Evolutionary conservation across 2,113 vertebrate species (phyloP).

Genomic region (Suricata suricatta): DNA sequence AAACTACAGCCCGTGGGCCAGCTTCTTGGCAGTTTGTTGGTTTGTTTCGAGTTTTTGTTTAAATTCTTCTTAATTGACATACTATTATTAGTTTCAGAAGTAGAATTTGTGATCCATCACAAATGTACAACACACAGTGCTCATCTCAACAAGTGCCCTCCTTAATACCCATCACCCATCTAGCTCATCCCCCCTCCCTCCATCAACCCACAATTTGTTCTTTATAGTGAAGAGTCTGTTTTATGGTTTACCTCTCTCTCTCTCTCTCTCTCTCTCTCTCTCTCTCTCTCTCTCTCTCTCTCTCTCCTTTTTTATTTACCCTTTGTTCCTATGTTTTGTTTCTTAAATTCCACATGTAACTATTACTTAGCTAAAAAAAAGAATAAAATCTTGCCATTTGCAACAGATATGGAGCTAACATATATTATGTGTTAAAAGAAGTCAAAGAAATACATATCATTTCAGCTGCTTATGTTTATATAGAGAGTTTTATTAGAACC

Average conservation of each 20-base stretch:
- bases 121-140: neutral
- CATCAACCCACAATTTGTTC: neutral
- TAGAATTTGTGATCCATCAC: neutral
- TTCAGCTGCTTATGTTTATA: neutral
- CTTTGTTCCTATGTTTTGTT: neutral
- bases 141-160: neutral
- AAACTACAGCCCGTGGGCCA: neutral
- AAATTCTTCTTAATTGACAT: neutral
- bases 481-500: constrained; percentile 6
- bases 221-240: neutral
- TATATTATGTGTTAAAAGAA: neutral
- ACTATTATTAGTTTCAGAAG: neutral
- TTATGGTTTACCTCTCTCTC: neutral
- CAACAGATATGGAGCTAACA: neutral
- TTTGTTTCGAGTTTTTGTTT: neutral
- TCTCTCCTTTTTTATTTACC: neutral
- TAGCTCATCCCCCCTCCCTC: neutral
- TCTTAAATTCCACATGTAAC: neutral
- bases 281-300: too few species aligned
- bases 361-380: neutral
- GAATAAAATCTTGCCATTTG: neutral
- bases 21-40: neutral
- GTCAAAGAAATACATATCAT: neutral
- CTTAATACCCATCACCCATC: neutral
- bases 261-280: too few species aligned